phyloP scores from a whole-genome alignment of 2,797 vertebrate genomes.

The Emys orbicularis region DNA sequence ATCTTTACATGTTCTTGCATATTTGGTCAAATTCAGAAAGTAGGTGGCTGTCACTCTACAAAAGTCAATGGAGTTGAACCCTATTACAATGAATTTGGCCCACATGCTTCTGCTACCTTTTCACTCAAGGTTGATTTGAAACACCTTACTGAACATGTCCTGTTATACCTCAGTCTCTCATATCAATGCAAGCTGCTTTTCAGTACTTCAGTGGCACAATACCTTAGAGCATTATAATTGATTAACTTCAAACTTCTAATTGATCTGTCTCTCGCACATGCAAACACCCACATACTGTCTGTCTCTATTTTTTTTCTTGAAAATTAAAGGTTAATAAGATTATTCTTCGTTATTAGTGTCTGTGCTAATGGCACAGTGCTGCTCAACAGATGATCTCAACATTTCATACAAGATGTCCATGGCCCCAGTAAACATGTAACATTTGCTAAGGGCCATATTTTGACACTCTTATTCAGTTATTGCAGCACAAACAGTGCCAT shows the following conservation, averaged over 20 bases:
- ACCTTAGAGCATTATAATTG: not conserved
- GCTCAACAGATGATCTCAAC: not conserved
- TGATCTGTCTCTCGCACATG: not conserved
- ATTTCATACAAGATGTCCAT: rapidly evolving
- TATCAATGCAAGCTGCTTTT: not conserved
- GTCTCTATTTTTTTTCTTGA: slow-evolving; percentile 29
- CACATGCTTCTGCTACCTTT: not conserved
- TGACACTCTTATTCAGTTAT: not conserved
- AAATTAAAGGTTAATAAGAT: slow-evolving; percentile 37
- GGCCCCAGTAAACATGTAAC: not conserved
- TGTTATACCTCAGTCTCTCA: not conserved
- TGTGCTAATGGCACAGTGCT: not conserved
- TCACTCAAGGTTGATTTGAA: not conserved
- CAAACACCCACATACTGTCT: slow-evolving; percentile 33
- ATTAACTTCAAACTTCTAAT: not conserved
- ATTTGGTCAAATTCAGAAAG: not conserved
- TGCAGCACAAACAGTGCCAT: not conserved
- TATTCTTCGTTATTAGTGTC: slow-evolving; percentile 5
- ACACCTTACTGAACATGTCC: not conserved
- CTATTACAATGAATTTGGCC: not conserved
- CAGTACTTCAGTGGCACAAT: not conserved
- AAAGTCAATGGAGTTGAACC: not conserved
- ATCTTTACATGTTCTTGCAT: not conserved
- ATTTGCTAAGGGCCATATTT: not conserved
- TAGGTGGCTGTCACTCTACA: not conserved